phyloP scores from a whole-genome alignment of 1,140 invertebrate species.

The Trinorchestia longiramus region DNA sequence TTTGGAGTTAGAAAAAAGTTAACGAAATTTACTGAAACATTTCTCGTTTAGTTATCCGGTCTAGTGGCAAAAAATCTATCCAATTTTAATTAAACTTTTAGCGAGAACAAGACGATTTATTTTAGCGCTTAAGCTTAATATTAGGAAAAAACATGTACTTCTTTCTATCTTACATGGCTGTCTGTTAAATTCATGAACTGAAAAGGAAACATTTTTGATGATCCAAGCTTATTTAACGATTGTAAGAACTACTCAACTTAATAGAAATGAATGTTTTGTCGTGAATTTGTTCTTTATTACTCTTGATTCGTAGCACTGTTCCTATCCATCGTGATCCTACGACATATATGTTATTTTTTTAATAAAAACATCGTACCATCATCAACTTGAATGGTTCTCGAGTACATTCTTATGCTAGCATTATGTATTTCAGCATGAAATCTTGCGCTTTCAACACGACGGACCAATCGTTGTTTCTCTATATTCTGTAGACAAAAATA shows the following conservation, averaged over 20 bases:
- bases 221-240: neutral
- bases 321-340: neutral
- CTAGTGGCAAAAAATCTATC: neutral
- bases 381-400: neutral
- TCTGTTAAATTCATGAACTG: neutral
- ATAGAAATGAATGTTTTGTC: neutral
- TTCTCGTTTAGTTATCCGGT: neutral
- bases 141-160: neutral
- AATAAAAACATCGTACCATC: neutral
- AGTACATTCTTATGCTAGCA: neutral
- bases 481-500: neutral
- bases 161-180: neutral
- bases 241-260: neutral
- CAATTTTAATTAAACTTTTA: neutral
- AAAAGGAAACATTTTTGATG: neutral
- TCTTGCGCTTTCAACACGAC: too few relatives aligned
- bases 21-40: neutral
- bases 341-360: neutral
- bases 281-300: neutral
- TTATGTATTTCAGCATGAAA: neutral
- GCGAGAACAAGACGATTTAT: neutral
- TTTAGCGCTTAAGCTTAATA: neutral
- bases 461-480: neutral
- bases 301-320: neutral
- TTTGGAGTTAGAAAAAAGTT: neutral